Base-by-base conservation (phyloP, 2,888 invertebrate genomes). In the Rotaria socialis region DNA sequence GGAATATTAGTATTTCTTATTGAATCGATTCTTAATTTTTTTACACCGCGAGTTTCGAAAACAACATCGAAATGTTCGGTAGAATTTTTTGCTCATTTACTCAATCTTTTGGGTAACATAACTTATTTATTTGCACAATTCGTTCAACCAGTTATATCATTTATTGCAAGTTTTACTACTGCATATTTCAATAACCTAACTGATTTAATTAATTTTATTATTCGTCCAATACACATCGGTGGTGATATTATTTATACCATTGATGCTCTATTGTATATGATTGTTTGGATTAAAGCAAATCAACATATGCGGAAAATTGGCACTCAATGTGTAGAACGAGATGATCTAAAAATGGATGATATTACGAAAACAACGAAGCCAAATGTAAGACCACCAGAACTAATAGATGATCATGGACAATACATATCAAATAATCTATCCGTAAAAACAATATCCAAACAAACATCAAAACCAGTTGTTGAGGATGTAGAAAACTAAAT, bases 221-320 rank as follows among this genome's bases (percentile, higher is more conserved):
- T 67, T 27, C 67, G 67, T 67, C 67, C 67, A 7, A 67, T 67
- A 16, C 67, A 67, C 19, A 67, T 67, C 10, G 35, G 67, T 35
- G 67, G 67, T 7, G 67, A 67, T 67, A 41, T 67, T 67, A 67
- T 67, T 41, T 67, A 67, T 67, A 35, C 16, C 4, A 35, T 67
- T 67, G 67, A 67, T 35, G 67, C 67, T 35, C 35, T 67, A 35
- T 35, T 67, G 3, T 67, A 67, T 67, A 35, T 67, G 16, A 67
- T 67, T 35, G 67, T 67, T 35, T 67, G 67, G 67, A 35, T 67
- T 16, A 67, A 67, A 67, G 67, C 35, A 19, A 67, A 67, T 67
- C 35, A 41, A 67, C 67, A 67, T 19, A 16, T 35, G 19, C 35
- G 35, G 35, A 67, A 41, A 67, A 27, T 67, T 16, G 67, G 35